Base-by-base conservation (phyloP, 1,140 invertebrate species). In the Thaumatotibia leucotreta region DNA sequence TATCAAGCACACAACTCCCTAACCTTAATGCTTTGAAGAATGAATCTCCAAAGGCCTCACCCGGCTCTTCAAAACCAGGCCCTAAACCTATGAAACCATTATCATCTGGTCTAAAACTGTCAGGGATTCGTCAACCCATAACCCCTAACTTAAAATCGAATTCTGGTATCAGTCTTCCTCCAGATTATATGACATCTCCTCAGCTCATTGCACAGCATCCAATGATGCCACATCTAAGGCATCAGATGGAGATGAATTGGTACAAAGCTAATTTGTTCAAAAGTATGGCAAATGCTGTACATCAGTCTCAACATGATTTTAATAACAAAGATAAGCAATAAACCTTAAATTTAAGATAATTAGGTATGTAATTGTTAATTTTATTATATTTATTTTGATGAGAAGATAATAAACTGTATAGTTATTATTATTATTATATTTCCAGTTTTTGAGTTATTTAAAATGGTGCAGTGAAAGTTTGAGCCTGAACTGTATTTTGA, bases 221-320 rank as follows among this genome's bases (percentile, higher is more conserved):
- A 29, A 72, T 86, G 64, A 49, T 49, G 50, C 23, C 50, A 24
- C 50, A 54, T n/a, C 35, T 86, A 35, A 82, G 85, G 35, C 86
- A 83, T 69, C 85, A 86, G 67, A 85, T 86, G 77, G 83, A 86
- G 72, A 80, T 87, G 68, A 79, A 78, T 62, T 90, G 86, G 87
- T 64, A 86, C 10, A 84, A 83, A 64, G 81, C 83, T 23, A 79
- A 88, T 71, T 71, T 84, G 52, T 76, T 82, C 20, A 87, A 87
- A 75, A 86, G 77, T 61, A 85, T 88, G 78, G 77, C 85, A 6
- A 88, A 81, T 69, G 81, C 84, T 73, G 75, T 78, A 29, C 83
- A 87, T 61, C 80, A 82, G 61, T 63, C 69, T 39, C 83, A 84
- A 72, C 86, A 85, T 73, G 85, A 88, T 70, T 88, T 84, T 73